Conservation (phyloP, 1,140 invertebrate genomes). For the Trichogramma pretiosum region DNA sequence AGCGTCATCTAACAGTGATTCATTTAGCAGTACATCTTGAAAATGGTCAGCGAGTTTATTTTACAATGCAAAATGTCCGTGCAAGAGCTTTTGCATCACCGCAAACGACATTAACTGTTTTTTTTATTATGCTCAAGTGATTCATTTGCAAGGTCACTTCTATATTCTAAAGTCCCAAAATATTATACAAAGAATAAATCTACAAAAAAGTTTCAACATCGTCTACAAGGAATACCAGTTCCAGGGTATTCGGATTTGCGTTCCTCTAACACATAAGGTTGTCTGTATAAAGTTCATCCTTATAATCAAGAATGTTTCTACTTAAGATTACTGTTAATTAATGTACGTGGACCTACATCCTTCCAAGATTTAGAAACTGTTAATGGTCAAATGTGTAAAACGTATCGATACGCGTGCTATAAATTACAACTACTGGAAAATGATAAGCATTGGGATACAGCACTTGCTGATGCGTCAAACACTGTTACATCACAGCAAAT, state of each 20-base stretch:
- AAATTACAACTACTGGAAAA: constrained; percentile 34
- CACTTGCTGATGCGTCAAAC: constrained; percentile 30
- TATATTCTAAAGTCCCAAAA: neutral
- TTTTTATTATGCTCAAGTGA: constrained; percentile 26
- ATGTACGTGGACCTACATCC: constrained; percentile 41
- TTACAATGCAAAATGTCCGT: constrained; percentile 23
- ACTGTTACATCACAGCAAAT: constrained; percentile 29
- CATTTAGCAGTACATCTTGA: constrained; percentile 41
- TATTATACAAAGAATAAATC: neutral
- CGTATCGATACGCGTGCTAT: constrained; percentile 37
- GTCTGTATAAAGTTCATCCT: constrained; percentile 36
- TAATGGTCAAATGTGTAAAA: constrained; percentile 32
- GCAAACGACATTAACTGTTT: constrained; percentile 30
- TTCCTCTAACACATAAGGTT: constrained; percentile 31
- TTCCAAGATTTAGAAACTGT: constrained; percentile 41
- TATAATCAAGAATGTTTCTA: constrained; percentile 43
- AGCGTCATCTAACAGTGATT: constrained; percentile 36
- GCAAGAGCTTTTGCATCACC: constrained; percentile 9
- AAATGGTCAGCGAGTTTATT: constrained; percentile 37
- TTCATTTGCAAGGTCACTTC: neutral
- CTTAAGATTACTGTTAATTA: constrained; percentile 39
- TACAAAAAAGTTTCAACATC: neutral
- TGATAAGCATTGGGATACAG: constrained; percentile 35
- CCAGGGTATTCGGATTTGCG: constrained; percentile 29
- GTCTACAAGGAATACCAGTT: no score